phyloP scores from a whole-genome alignment of 2,888 invertebrate genomes.

The Xanthorhoe spadicearia region DNA sequence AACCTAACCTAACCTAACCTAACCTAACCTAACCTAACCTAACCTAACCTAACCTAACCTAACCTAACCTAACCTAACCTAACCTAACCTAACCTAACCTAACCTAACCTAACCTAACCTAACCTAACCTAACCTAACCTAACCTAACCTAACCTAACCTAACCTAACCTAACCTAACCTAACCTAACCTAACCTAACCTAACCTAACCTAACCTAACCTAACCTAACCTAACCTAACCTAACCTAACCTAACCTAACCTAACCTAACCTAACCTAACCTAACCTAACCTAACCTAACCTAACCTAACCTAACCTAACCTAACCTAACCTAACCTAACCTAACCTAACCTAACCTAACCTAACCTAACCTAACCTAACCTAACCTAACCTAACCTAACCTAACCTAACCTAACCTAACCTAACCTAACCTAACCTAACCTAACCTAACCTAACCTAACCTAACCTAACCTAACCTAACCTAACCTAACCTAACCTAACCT shows the following conservation, averaged over 20 bases:
- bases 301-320: neutral
- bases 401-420: too few relatives aligned
- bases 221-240: conserved; percentile 48
- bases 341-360: too few relatives aligned
- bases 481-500: too few relatives aligned
- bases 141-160: conserved; percentile 41
- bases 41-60: conserved; percentile 38
- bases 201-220: conserved; percentile 47
- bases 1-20: conserved; percentile 39
- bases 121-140: conserved; percentile 41
- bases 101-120: conserved; percentile 39
- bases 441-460: too few relatives aligned
- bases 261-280: conserved; percentile 39
- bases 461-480: too few relatives aligned
- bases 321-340: too few relatives aligned
- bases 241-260: conserved; percentile 43
- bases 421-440: too few relatives aligned
- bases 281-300: conserved; percentile 33
- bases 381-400: too few relatives aligned
- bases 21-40: conserved; percentile 39
- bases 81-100: conserved; percentile 40
- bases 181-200: conserved; percentile 45
- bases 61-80: conserved; percentile 38
- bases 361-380: too few relatives aligned
- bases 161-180: conserved; percentile 45